A percentile compares a stretch with the other conserved stretches of the same genome.
These are phyloP conservation scores for Drosophila anomelani DNA, from an alignment of 2,888 invertebrate species.

Conservation along the genomic window DNA sequence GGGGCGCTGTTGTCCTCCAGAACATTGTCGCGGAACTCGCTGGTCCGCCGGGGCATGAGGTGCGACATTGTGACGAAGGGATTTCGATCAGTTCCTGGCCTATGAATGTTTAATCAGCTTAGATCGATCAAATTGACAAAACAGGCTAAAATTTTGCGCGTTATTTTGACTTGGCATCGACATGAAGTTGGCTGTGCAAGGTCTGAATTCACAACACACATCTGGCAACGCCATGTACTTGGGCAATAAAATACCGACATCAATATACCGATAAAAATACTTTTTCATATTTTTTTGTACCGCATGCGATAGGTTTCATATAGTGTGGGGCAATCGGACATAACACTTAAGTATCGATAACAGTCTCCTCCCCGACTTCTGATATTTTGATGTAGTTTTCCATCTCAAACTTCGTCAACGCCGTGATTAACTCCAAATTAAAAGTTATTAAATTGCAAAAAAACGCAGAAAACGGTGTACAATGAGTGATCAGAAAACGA, in stretches of 20 bases:
- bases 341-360: too few relatives aligned
- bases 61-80: constrained; percentile 3
- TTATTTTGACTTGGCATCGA: constrained; percentile 18
- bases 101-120: background rate
- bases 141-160: background rate
- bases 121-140: background rate
- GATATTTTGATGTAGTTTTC: background rate
- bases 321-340: too few relatives aligned
- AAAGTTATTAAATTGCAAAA: constrained; percentile 57
- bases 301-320: too few relatives aligned
- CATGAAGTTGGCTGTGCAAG: constrained; percentile 22
- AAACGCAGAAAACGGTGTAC: constrained; percentile 41
- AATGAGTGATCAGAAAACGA: constrained; percentile 65
- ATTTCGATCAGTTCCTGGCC: background rate
- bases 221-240: too few relatives aligned
- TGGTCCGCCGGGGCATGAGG: constrained; percentile 78
- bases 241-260: too few relatives aligned
- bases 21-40: constrained; percentile 77
- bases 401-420: constrained; percentile 14
- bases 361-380: too few relatives aligned
- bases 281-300: too few relatives aligned
- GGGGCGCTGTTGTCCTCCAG: constrained; percentile 51
- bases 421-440: constrained; percentile 59
- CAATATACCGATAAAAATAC: too few relatives aligned
- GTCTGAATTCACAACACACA: too few relatives aligned